phyloP scores from a whole-genome alignment of 2,797 vertebrate genomes.

The Micropoecilia bifurca region DNA sequence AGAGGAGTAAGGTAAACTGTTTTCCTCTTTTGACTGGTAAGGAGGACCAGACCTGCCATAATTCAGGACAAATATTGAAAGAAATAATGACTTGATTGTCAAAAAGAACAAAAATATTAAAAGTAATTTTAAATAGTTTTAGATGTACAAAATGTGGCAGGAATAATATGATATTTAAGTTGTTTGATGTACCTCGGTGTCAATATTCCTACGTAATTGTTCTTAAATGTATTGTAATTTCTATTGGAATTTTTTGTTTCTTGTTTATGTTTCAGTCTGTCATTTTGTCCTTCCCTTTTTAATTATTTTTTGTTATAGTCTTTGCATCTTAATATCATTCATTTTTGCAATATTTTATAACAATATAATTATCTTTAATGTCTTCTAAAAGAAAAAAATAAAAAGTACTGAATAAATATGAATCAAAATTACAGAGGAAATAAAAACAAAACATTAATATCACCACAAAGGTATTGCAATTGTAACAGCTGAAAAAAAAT shows the following conservation, averaged over 20 bases:
- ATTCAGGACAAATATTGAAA: not conserved
- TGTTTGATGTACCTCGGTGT: not conserved
- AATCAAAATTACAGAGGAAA: not conserved
- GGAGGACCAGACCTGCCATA: not conserved
- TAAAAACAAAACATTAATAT: not conserved
- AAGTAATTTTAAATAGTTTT: not conserved
- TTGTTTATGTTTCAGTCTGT: not conserved
- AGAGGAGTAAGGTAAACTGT: conserved; percentile 87
- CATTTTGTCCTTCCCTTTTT: not conserved
- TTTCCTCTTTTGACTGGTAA: not conserved
- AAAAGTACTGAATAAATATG: not conserved
- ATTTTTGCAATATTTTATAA: not conserved
- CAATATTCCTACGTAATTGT: not conserved
- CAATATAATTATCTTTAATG: not conserved
- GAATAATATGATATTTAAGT: not conserved
- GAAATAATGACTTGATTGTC: not conserved
- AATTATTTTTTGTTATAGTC: not conserved
- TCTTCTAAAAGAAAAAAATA: not conserved
- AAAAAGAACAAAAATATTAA: not conserved
- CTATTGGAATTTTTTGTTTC: not conserved
- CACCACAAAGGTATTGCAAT: not conserved
- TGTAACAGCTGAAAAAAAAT: not conserved
- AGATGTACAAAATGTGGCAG: not conserved
- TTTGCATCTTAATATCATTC: not conserved
- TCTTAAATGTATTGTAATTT: not conserved